These are phyloP conservation scores for Ophiothrix spiculata DNA, from an alignment of 35 echinoderm and acorn worm genomes.

Conservation along the genomic window DNA sequence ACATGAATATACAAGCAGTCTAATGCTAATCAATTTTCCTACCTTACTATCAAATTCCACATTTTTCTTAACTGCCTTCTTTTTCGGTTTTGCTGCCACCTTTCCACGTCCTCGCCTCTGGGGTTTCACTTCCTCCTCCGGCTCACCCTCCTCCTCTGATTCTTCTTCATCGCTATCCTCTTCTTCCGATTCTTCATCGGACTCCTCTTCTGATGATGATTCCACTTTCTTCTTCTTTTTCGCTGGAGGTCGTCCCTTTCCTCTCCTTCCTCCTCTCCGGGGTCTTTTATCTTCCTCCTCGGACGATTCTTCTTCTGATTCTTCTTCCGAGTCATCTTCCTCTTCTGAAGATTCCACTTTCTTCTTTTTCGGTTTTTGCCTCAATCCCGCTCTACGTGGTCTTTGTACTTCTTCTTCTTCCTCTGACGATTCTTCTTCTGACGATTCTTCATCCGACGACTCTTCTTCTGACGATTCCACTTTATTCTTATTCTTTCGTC, in stretches of 20 bases:
- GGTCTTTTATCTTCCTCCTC: background rate
- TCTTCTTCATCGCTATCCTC: background rate
- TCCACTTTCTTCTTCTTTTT: too few relatives aligned
- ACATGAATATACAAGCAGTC: background rate
- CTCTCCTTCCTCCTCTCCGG: background rate
- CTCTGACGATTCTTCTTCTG: too few relatives aligned
- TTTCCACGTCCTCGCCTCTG: too few relatives aligned
- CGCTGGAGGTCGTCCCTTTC: too few relatives aligned
- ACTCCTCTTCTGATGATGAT: too few relatives aligned
- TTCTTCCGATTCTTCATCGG: background rate
- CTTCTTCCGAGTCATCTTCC: too few relatives aligned
- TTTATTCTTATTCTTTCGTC: background rate
- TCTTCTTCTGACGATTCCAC: too few relatives aligned
- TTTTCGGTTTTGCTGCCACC: background rate
- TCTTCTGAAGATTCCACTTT: too few relatives aligned
- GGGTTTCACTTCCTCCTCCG: too few relatives aligned
- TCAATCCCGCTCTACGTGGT: too few relatives aligned
- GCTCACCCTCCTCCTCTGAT: background rate
- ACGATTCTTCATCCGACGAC: too few relatives aligned
- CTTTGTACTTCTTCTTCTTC: background rate
- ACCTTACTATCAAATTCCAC: background rate
- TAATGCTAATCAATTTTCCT: background rate
- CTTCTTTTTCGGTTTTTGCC: too few relatives aligned
- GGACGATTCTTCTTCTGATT: background rate
- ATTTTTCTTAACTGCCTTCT: background rate